phyloP scores from a whole-genome alignment of 2,113 vertebrate species.

The Melanotaenia duboulayi region DNA sequence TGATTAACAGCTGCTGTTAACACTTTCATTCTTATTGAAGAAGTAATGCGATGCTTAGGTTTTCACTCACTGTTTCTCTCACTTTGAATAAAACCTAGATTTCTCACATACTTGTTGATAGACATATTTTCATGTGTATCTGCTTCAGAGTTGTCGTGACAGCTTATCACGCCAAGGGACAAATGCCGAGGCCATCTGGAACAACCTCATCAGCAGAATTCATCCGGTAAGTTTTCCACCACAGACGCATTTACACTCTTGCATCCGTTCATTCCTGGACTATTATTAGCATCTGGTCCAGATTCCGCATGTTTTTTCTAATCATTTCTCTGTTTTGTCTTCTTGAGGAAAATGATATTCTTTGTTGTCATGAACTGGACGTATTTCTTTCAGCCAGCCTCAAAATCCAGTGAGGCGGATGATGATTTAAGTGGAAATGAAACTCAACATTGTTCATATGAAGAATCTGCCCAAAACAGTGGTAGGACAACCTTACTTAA shows the following conservation, averaged over 20 bases:
- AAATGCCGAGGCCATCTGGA: conserved; percentile 84
- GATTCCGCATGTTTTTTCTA: neutral
- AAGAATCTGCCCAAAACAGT: conserved; percentile 53
- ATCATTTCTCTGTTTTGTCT: neutral
- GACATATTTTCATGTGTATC: conserved; percentile 14
- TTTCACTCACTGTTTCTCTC: too few relatives aligned
- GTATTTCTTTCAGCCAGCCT: conserved; percentile 51
- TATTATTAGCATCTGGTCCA: neutral
- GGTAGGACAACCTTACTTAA: conserved; percentile 64
- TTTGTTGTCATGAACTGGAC: conserved; percentile 8
- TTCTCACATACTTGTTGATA: neutral
- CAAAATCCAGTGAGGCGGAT: conserved; percentile 32
- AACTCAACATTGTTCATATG: conserved; percentile 24
- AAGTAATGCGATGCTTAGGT: too few relatives aligned
- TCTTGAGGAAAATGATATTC: neutral
- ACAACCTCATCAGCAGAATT: conserved; percentile 75
- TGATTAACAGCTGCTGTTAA: too few relatives aligned
- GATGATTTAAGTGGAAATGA: conserved; percentile 42
- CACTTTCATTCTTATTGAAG: too few relatives aligned
- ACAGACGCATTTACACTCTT: neutral
- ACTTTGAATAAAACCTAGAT: neutral
- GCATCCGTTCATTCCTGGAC: neutral
- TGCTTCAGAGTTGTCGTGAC: conserved; percentile 81
- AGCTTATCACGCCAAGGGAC: conserved; percentile 84
- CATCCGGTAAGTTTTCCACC: conserved; percentile 70